A percentile compares a stretch with the other conserved stretches of the same genome.
These are phyloP conservation scores for Ctenochaetus hawaiiensis DNA, from an alignment of 2,797 vertebrate species.

Conservation along the genomic window DNA sequence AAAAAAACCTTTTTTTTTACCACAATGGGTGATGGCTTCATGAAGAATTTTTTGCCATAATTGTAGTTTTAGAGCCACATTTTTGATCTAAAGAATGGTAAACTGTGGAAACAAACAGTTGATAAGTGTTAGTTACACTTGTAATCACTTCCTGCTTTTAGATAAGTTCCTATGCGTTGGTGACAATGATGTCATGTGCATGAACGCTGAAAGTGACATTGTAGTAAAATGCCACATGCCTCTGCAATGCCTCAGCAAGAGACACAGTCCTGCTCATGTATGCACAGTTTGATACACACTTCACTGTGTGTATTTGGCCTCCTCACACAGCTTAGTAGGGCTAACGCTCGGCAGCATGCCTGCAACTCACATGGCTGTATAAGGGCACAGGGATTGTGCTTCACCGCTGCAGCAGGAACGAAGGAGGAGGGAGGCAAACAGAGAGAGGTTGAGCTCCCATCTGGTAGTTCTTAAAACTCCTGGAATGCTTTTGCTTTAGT, in stretches of 20 bases:
- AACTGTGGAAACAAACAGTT: background rate
- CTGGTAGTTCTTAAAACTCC: conserved; percentile 90
- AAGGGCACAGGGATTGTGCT: conserved; percentile 84
- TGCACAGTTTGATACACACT: conserved; percentile 38
- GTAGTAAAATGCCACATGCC: conserved; percentile 68
- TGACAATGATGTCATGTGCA: conserved; percentile 39
- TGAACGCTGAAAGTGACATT: conserved; percentile 28
- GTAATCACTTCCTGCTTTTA: background rate
- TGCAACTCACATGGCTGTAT: conserved; percentile 87
- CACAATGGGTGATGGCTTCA: background rate
- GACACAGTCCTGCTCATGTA: conserved; percentile 16
- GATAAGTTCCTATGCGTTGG: conserved; percentile 6
- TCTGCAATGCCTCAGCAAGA: conserved; percentile 46
- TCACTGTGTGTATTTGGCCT: conserved; percentile 43
- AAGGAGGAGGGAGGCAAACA: conserved; percentile 20
- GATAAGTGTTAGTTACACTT: background rate
- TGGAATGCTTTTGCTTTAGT: conserved; percentile 92
- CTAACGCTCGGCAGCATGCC: conserved; percentile 70
- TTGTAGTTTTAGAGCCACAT: background rate
- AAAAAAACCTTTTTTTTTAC: background rate
- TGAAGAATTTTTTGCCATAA: background rate
- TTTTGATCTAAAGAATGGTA: background rate
- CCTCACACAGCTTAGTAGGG: conserved; percentile 49
- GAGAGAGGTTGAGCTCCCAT: conserved; percentile 80
- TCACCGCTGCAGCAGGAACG: conserved; percentile 44